A percentile compares a stretch with the other conserved stretches of the same genome.
Evolutionary conservation across 2,888 invertebrate genomes (phyloP).

Genomic region (Papilio protenor): DNA sequence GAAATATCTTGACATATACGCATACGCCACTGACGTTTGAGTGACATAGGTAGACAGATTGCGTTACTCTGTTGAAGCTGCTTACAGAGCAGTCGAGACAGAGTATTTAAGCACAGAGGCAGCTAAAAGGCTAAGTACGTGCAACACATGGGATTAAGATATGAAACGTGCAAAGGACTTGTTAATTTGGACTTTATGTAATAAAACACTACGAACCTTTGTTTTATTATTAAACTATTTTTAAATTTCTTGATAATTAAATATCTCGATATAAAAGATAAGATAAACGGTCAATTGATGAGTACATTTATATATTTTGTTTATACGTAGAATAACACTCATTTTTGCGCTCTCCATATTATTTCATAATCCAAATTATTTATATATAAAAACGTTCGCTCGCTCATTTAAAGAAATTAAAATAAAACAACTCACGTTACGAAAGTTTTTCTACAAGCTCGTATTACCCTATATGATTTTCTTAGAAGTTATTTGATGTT

Average conservation of each 20-base stretch:
- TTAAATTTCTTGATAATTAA: neutral
- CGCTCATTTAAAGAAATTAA: neutral
- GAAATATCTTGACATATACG: constrained; percentile 37
- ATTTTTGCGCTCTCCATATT: too few species aligned
- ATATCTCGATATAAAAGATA: too few species aligned
- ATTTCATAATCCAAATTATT: too few species aligned
- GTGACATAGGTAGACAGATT: constrained; percentile 39
- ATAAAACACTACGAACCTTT: neutral
- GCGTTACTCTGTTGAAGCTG: constrained; percentile 19
- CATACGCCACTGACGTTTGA: constrained; percentile 38
- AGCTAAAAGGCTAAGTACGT: neutral
- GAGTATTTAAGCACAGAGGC: constrained; percentile 24
- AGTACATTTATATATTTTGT: too few species aligned
- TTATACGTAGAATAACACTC: too few species aligned
- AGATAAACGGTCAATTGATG: too few species aligned
- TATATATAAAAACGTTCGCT: neutral
- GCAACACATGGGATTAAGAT: neutral
- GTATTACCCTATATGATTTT: too few species aligned
- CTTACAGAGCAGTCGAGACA: constrained; percentile 12
- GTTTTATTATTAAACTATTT: too few species aligned
- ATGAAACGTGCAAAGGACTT: neutral
- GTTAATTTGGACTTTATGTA: neutral
- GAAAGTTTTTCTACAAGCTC: neutral
- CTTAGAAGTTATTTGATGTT: too few species aligned
- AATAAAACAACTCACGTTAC: neutral